These are phyloP conservation scores for Micromys minutus DNA, from an alignment of 2,113 vertebrate genomes.

Conservation along the genomic window DNA sequence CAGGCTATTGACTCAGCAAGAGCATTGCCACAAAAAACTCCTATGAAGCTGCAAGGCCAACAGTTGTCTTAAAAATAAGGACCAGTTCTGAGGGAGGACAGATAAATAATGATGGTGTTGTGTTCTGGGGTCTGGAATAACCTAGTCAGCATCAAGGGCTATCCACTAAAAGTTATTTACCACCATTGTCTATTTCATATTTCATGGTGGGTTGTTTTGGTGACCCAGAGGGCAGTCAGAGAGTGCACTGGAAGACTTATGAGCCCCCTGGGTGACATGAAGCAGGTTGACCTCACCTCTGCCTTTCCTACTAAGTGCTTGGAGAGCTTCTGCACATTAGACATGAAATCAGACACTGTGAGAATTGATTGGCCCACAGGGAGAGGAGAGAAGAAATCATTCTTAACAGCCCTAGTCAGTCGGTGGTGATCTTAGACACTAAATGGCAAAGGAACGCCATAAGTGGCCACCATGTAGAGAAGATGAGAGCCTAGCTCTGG, in stretches of 20 bases:
- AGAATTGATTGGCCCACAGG: neutral
- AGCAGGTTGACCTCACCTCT: neutral
- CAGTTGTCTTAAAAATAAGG: neutral
- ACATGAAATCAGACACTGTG: constrained; percentile 1
- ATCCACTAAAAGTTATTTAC: neutral
- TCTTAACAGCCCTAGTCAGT: constrained; percentile 20
- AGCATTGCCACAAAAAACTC: neutral
- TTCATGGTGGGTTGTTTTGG: neutral
- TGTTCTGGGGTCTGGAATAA: neutral
- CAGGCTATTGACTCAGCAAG: neutral
- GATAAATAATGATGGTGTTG: neutral
- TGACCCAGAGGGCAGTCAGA: neutral
- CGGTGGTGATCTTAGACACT: neutral
- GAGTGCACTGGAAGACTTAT: neutral
- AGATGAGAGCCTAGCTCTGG: neutral
- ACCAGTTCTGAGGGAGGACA: neutral
- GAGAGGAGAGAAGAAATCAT: constrained; percentile 47
- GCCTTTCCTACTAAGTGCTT: neutral
- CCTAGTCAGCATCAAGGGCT: neutral
- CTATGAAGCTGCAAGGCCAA: neutral
- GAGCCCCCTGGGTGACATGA: neutral
- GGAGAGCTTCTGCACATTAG: neutral
- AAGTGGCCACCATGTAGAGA: neutral
- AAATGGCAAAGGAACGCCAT: neutral
- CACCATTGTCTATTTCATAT: neutral